Evolutionary conservation across 1,140 invertebrate species (phyloP), one percentile per base, ranked within the genome.

Genomic region (Leptinotarsa lineolata): DNA sequence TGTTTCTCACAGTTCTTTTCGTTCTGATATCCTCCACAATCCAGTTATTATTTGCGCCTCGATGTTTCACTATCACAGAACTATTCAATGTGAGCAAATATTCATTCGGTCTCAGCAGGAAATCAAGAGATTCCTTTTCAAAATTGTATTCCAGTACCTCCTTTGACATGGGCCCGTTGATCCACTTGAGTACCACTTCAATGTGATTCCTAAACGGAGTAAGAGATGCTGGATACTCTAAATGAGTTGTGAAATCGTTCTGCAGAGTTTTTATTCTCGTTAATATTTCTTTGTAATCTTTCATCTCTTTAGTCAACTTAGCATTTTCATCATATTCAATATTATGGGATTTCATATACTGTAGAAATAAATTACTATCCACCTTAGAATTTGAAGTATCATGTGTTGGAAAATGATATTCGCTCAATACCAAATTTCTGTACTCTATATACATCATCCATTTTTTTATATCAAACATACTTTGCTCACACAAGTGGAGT

Each of bases 391-490:
- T 65, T n/a, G 74, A 59, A 18, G 46, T 46, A n/a, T 72, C 18
- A 72, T 60, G 73, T 15, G 89, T 88, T 20, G 87, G 88, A 76
- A 86, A 87, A 80, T 90, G 89, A 70, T 85, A 79, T 45, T 85
- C 83, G 0, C 82, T 75, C 2, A 92, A 74, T 54, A 90, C 81
- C 3, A 81, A 74, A 68, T 87, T 86, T 6, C 91, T 85, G 79
- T 89, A 87, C 74, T 89, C 87, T 2, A 91, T 87, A 77, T 87
- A 90, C 54, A 86, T 76, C 74, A 90, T 86, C 91, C 91, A 92
- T 30, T 91, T 86, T 13, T 84, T 81, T 78, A 89, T 89, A 68
- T 87, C 87, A 78, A 92, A 92, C 18, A 91, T 84, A 60, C 84
- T 84, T 2, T 79, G 64, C 81, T 90, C 87, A 13, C 89, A 85